Conservation (phyloP, 2,888 invertebrate species). For the Hirtodrosophila alboralis region DNA sequence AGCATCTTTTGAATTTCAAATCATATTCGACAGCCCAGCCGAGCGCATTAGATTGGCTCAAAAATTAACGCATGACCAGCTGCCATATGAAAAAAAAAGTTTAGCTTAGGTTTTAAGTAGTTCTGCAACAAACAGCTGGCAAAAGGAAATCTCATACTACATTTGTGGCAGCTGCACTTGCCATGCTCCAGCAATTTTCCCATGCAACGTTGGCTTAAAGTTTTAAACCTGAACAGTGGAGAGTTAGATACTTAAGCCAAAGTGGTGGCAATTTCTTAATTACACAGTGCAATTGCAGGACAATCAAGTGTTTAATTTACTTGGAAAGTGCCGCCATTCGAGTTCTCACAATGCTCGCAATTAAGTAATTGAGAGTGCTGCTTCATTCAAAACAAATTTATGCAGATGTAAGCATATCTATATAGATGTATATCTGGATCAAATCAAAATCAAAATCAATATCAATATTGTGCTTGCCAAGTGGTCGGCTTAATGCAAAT, state of each 20-base stretch:
- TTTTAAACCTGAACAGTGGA: neutral
- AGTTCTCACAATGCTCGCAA: slow-evolving; percentile 37
- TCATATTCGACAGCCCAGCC: slow-evolving; percentile 8
- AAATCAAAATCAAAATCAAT: slow-evolving; percentile 75
- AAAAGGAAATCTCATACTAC: neutral
- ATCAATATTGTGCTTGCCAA: slow-evolving; percentile 71
- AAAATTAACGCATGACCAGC: slow-evolving; percentile 41
- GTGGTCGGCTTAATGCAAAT: slow-evolving; percentile 67
- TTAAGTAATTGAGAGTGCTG: slow-evolving; percentile 69
- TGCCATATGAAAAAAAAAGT: slow-evolving; percentile 26
- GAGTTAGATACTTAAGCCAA: slow-evolving; percentile 5
- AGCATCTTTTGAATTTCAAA: slow-evolving; percentile 8
- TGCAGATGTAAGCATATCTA: neutral
- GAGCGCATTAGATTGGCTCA: slow-evolving; percentile 33
- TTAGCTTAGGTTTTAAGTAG: neutral
- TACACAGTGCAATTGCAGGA: slow-evolving; percentile 31
- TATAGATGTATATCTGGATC: slow-evolving; percentile 3
- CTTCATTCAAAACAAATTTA: slow-evolving; percentile 38
- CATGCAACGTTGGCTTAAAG: neutral
- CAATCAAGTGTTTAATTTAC: slow-evolving; percentile 67
- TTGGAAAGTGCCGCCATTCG: slow-evolving; percentile 31
- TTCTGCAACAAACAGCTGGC: neutral
- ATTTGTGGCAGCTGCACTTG: slow-evolving; percentile 1
- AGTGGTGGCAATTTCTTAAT: slow-evolving; percentile 13
- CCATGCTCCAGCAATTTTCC: too few relatives aligned